Base-by-base conservation (phyloP, 2,888 invertebrate species). In the Ceraclea dissimilis region DNA sequence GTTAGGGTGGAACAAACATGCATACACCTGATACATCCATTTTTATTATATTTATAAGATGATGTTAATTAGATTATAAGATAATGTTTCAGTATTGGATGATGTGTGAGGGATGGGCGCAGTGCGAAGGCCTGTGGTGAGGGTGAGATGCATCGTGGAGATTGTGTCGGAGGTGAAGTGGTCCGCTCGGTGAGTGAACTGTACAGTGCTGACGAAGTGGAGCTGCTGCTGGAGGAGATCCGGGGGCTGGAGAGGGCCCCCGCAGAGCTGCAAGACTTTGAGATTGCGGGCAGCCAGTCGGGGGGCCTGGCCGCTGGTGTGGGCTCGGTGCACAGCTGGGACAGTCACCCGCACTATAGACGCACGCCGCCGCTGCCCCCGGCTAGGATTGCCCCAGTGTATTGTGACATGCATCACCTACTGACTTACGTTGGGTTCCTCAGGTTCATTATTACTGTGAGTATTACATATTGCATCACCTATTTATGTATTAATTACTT, bases 181-280 rank as follows among this genome's bases (percentile, higher is more conserved):
- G 70, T 75, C 72, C 58, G 57, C 57, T 77, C 77, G 64, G 76
- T 77, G 70, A 75, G 76, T 71, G 76, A 77, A 71, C 71, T 78
- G 69, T 78, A 78, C 67, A 73, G 75, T 65, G 73, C 76, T 59
- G 77, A 78, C 77, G 77, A 78, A 67, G 77, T 78, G 75, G 77
- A 76, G 74, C 75, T 78, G 70, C 67, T 78, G 67, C 68, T 78
- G 68, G 77, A 78, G 69, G 77, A 78, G 70, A 77, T 78, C 62
- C 69, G 77, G 63, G 76, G 76, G 68, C 74, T 78, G 73, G 77
- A 77, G 73, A 76, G 76, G 61, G 74, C 63, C 74, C 75, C 70
- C 68, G 75, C 74, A 65, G 60, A 56, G 43, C 51, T 51, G 16
- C 69, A 73, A 72, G 77, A 78, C 70, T 76, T 75, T 70, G 78